Percentiles rank a stretch among this genome's conserved stretches.
These are phyloP conservation scores for Zootermopsis nevadensis DNA, from an alignment of 2,888 invertebrate species.

Conservation along the genomic window DNA sequence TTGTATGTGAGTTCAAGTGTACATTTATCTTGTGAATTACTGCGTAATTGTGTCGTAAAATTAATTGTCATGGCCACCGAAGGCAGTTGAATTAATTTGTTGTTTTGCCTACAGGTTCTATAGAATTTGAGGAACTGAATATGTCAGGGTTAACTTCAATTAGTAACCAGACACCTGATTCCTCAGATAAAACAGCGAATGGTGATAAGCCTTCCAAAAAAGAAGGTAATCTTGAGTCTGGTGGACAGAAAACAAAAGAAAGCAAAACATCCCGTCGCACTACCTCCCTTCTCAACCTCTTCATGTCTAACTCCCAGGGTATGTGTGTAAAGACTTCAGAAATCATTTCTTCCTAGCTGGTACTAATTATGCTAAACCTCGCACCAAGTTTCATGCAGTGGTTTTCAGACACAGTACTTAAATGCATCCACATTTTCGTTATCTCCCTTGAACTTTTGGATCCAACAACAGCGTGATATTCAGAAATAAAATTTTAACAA, in stretches of 20 bases:
- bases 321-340: conserved; percentile 62
- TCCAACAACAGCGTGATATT: too few species aligned
- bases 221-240: conserved; percentile 68
- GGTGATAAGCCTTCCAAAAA: conserved; percentile 71
- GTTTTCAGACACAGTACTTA: background rate
- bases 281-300: conserved; percentile 93
- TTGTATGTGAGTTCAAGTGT: too few species aligned
- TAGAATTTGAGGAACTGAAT: conserved; percentile 64
- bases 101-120: conserved; percentile 60
- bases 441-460: too few species aligned
- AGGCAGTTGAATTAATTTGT: background rate
- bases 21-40: too few species aligned
- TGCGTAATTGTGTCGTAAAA: background rate
- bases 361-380: background rate
- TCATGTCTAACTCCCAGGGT: conserved; percentile 96
- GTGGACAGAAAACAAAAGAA: conserved; percentile 58
- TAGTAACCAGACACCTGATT: conserved; percentile 51
- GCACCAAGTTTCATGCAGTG: background rate
- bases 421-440: too few species aligned
- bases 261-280: conserved; percentile 89
- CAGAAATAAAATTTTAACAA: too few species aligned
- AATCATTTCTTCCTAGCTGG: conserved; percentile 38
- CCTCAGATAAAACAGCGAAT: conserved; percentile 55
- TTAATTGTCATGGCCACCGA: background rate
- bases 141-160: conserved; percentile 52